Evolutionary conservation across 2,888 invertebrate genomes (phyloP).

Genomic region (Tinea trinotella): DNA sequence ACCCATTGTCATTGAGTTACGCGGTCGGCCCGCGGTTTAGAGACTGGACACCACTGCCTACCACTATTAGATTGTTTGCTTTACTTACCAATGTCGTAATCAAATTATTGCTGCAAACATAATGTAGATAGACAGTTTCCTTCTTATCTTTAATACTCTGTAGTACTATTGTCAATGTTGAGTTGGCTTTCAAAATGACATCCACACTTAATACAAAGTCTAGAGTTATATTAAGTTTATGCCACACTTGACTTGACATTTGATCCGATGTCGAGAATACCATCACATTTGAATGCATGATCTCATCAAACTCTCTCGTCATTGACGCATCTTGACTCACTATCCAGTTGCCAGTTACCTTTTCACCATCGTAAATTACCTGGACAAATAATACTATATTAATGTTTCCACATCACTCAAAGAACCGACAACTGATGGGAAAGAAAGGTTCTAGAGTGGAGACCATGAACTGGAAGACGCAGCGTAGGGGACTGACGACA

Average conservation of each 20-base stretch:
- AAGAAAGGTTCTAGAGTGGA: no score
- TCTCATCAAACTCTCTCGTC: slow-evolving; percentile 73
- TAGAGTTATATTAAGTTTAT: slow-evolving; percentile 64
- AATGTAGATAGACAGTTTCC: slow-evolving; percentile 86
- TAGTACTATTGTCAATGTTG: slow-evolving; percentile 84
- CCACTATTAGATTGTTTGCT: no score
- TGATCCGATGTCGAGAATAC: slow-evolving; percentile 82
- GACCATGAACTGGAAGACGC: no score
- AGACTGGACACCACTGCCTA: no score
- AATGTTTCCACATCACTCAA: no score
- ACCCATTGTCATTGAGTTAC: no score
- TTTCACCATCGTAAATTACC: slow-evolving; percentile 82
- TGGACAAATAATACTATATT: no score
- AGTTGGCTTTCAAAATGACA: slow-evolving; percentile 81
- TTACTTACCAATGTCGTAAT: slow-evolving; percentile 79
- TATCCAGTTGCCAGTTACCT: slow-evolving; percentile 78
- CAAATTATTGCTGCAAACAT: slow-evolving; percentile 81
- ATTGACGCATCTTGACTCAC: slow-evolving; percentile 79
- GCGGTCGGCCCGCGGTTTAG: no score
- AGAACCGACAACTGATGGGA: no score
- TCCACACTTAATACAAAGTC: slow-evolving; percentile 85
- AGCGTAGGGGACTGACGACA: no score
- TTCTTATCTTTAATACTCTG: slow-evolving; percentile 82
- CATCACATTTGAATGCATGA: slow-evolving; percentile 74
- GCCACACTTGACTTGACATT: slow-evolving; percentile 76